Evolutionary conservation across 1,140 invertebrate species (phyloP), one percentile per base, ranked within the genome.

Genomic region (Drosophila repletoides): DNA sequence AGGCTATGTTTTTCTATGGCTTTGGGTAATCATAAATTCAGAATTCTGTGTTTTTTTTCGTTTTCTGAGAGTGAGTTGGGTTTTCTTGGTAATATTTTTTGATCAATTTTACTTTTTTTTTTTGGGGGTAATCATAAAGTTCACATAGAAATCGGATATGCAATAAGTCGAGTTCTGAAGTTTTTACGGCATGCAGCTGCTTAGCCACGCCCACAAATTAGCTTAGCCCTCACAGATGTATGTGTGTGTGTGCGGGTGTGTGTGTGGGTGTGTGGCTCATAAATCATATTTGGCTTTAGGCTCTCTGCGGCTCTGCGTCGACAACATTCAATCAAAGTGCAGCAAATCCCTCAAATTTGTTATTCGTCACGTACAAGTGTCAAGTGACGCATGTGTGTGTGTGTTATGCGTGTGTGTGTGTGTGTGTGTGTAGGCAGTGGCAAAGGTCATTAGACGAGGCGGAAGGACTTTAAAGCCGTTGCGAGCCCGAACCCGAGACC

Each of bases 211-310:
- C 34, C 33, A 31, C 24, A 66, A 55, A 66, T 66, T 66, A 66
- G 53, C 26, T 14, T 10, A 24, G 43, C 41, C 5, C 10, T 40
- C 34, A 12, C n/a, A 19, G 10, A 2, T 51, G 22, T 45, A 7
- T 53, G 21, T 26, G 48, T 5, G 48, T 22, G 28, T 17, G 12
- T 29, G 19, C 45, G 33, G 15, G 15, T 26, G 34, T 24, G 14
- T 56, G 40, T 43, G 40, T 24, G 21, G 40, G 24, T 55, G 63
- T 58, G 65, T 38, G 59, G 52, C 69, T 64, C 73, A 83, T 83
- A 83, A 83, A 83, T 83, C 77, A 83, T 83, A 84, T 83, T 83
- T 83, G 74, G 69, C 73, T 83, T 70, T 77, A 64, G 63, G 59
- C 60, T 66, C 76, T 65, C 53, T 77, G 51, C 49, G 29, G 61